Base-by-base conservation (phyloP, 2,113 vertebrate genomes). In the Galbula dea region DNA sequence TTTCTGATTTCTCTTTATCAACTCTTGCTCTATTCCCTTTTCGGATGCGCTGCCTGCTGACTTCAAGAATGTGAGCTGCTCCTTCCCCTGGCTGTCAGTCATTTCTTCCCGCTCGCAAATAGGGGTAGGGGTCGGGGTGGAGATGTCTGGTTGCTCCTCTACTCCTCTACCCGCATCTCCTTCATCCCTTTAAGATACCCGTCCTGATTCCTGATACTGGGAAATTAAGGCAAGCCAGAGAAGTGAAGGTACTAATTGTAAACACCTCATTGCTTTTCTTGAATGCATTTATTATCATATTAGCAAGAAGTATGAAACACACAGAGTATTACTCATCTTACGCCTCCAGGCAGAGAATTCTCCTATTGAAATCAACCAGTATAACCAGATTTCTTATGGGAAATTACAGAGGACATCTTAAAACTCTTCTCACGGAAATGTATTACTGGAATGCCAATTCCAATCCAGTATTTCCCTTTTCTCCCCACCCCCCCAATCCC, bases 361-460 rank as follows among this genome's bases (percentile, higher is more conserved):
- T 96, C 92, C 97, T 96, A 89, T 97, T 93, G 97, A 98, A 97
- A 97, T 97, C 82, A 95, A 97, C 97, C 97, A 97, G 97, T 95
- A 97, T 95, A 96, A 97, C 97, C 96, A 97, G 97, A 98, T 98
- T 97, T 97, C 96, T 97, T 97, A 96, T 92, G 97, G 97, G 97
- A 98, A 97, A 97, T 98, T 94, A 96, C 67, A 92, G 87, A 90
- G 91, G 90, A 93, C 61, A 90, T 96, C 95, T 97, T 95, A 88
- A 96, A 96, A 96, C 85, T 94, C 89, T 94, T 97, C 96, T 95
- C 81, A 86, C 83, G 66, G 94, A 96, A 96, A 82, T 86, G 75
- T 81, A 93, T 96, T 94, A 71, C 91, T 85, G 94, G 94, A 72
- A 84, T 94, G 95, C 89, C 94, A 72, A 73, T 96, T 96, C 87